Percentiles rank a stretch among this genome's conserved stretches.
These are phyloP conservation scores for Hystrix brachyura DNA, from an alignment of 2,113 vertebrate species.

Conservation along the genomic window DNA sequence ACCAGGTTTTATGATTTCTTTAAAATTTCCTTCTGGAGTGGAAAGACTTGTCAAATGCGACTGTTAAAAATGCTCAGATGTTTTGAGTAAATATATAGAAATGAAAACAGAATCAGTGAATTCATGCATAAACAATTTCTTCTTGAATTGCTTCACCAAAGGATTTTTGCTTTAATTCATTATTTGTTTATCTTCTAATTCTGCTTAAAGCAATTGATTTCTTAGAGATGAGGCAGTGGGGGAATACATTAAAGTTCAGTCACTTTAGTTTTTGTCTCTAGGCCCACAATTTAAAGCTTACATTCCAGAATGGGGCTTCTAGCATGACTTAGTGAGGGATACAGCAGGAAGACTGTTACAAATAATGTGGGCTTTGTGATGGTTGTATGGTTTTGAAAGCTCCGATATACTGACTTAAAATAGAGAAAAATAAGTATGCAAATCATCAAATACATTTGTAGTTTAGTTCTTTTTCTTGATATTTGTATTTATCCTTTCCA, in stretches of 20 bases:
- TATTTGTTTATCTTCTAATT: conserved; percentile 34
- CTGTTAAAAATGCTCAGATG: background rate
- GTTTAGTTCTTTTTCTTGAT: conserved; percentile 24
- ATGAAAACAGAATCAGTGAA: conserved; percentile 33
- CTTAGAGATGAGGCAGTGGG: background rate
- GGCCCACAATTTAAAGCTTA: background rate
- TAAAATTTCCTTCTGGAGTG: conserved; percentile 21
- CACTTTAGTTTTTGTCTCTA: background rate
- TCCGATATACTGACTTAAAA: background rate
- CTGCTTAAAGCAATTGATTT: background rate
- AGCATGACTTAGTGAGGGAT: background rate
- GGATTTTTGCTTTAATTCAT: background rate
- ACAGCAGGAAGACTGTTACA: background rate
- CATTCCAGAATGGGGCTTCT: background rate
- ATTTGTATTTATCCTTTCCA: background rate
- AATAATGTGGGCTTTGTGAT: background rate
- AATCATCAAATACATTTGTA: conserved; percentile 46
- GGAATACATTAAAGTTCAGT: background rate
- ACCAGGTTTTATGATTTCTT: background rate
- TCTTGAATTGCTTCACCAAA: background rate
- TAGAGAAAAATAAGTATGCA: background rate
- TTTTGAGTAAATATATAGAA: conserved; percentile 42
- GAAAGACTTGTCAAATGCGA: background rate
- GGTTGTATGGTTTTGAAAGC: conserved; percentile 1
- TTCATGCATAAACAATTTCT: conserved; percentile 13